Percentiles rank a stretch among this genome's conserved stretches.
phyloP scores from a whole-genome alignment of 2,113 vertebrate species.

The Lasiurus cinereus region DNA sequence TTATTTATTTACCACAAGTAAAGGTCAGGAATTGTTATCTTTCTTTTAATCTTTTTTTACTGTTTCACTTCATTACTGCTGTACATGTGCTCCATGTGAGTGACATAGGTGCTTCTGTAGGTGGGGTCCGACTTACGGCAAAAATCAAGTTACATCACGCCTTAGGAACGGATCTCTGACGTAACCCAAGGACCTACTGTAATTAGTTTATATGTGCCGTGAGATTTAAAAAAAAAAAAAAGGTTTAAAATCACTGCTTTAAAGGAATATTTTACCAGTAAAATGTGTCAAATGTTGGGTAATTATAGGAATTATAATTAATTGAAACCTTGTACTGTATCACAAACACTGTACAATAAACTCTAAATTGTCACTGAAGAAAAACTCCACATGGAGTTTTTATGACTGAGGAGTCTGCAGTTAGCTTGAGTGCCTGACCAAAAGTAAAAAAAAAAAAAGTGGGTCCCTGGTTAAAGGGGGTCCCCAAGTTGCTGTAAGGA shows the following conservation, averaged over 20 bases:
- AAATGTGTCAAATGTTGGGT: background rate
- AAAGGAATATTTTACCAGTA: background rate
- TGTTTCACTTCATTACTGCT: too few species aligned
- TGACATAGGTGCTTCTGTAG: too few species aligned
- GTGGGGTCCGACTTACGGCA: too few species aligned
- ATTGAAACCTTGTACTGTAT: background rate
- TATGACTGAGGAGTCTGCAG: background rate
- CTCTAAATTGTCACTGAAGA: background rate
- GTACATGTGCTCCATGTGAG: too few species aligned
- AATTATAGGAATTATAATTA: background rate
- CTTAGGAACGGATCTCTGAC: too few species aligned
- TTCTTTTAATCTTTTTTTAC: too few species aligned
- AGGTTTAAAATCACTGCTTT: background rate
- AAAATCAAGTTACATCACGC: too few species aligned
- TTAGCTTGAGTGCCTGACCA: background rate
- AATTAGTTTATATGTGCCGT: background rate
- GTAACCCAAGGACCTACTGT: too few species aligned
- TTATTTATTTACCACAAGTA: too few species aligned
- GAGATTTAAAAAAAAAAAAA: background rate
- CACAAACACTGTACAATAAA: background rate
- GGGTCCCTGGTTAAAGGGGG: background rate
- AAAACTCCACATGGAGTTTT: background rate
- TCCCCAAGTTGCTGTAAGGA: background rate
- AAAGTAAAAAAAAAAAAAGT: background rate
- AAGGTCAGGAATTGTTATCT: too few species aligned